Percentiles rank a stretch among this genome's conserved stretches.
Evolutionary conservation across 2,888 invertebrate species (phyloP).

Genomic region (Mongoloraphidia duomilia): DNA sequence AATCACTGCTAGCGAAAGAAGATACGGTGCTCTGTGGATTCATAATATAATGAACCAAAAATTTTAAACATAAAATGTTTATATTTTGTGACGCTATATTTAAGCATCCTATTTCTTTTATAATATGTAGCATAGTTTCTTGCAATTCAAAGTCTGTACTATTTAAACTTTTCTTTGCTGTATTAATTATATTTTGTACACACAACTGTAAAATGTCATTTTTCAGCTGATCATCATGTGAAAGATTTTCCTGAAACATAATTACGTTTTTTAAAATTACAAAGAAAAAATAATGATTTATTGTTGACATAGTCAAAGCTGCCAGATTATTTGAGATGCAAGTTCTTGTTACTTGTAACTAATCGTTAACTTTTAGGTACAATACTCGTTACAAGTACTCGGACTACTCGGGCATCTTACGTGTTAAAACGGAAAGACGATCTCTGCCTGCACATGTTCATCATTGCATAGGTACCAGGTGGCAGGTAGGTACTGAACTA

Average conservation of each 20-base stretch:
- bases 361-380: too few species aligned
- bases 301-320: too few species aligned
- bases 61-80: slow-evolving; percentile 33
- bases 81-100: slow-evolving; percentile 25
- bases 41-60: slow-evolving; percentile 46
- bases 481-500: too few species aligned
- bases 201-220: slow-evolving; percentile 29
- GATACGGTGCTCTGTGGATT: slow-evolving; percentile 42
- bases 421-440: too few species aligned
- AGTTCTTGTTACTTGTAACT: too few species aligned
- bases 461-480: too few species aligned
- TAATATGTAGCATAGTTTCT: slow-evolving; percentile 35
- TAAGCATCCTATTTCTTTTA: slow-evolving; percentile 35
- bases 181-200: slow-evolving; percentile 32
- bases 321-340: too few species aligned
- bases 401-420: too few species aligned
- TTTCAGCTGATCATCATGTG: slow-evolving; percentile 25
- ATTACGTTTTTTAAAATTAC: too few species aligned
- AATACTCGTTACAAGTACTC: too few species aligned
- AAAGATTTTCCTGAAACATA: slow-evolving; percentile 17
- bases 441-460: too few species aligned
- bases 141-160: slow-evolving; percentile 37
- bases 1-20: slow-evolving; percentile 39
- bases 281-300: too few species aligned
- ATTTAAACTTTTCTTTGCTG: slow-evolving; percentile 35